Conservation (phyloP, 2,888 invertebrate species). For the Ligdia adustata region DNA sequence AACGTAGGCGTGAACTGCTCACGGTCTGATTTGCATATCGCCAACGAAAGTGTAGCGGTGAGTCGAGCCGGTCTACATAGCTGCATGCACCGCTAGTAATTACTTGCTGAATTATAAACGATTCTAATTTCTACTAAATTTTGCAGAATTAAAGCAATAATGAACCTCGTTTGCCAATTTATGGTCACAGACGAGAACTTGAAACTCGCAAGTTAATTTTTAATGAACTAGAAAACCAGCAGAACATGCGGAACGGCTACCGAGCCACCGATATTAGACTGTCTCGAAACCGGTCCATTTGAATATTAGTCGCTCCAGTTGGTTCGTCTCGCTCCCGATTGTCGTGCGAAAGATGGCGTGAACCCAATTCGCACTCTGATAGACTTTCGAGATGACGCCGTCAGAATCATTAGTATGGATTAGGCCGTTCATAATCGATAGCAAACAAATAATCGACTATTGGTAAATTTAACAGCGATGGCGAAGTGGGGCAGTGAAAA, state of each 20-base stretch:
- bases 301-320: conserved; percentile 78
- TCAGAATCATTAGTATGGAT: conserved; percentile 66
- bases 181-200: conserved; percentile 32
- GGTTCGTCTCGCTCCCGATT: conserved; percentile 72
- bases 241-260: conserved; percentile 54
- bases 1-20: conserved; percentile 56
- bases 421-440: conserved; percentile 65
- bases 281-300: conserved; percentile 65
- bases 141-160: conserved; percentile 31
- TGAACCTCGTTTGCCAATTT: conserved; percentile 27
- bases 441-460: conserved; percentile 64
- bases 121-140: conserved; percentile 30
- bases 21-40: conserved; percentile 78
- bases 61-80: conserved; percentile 61
- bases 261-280: conserved; percentile 47
- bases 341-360: conserved; percentile 72
- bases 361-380: conserved; percentile 60
- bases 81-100: conserved; percentile 44
- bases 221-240: conserved; percentile 50
- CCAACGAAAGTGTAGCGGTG: conserved; percentile 74
- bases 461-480: conserved; percentile 54
- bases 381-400: conserved; percentile 57
- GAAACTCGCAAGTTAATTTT: conserved; percentile 43
- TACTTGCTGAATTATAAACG: conserved; percentile 31
- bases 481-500: conserved; percentile 69